phyloP scores from a whole-genome alignment of 2,113 vertebrate species.

The Coracopsis vasa region DNA sequence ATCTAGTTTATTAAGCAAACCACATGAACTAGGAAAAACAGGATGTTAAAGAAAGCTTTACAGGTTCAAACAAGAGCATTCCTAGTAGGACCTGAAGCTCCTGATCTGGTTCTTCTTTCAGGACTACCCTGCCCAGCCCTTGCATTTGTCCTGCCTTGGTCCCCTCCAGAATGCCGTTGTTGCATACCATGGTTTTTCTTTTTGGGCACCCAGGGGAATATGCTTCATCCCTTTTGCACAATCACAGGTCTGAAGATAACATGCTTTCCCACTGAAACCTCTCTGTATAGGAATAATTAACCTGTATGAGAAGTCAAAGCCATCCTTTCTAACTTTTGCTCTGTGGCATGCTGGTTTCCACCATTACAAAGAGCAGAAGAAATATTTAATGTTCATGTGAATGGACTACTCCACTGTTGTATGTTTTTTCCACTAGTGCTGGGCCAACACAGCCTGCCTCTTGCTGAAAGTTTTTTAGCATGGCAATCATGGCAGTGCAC shows the following conservation, averaged over 20 bases:
- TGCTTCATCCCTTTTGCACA: not conserved
- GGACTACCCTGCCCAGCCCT: not conserved
- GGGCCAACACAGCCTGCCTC: not conserved
- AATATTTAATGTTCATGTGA: not conserved
- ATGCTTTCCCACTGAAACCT: not conserved
- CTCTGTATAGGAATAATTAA: not conserved
- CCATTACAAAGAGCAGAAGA: not conserved
- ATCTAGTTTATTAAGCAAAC: not conserved
- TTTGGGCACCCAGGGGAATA: not conserved
- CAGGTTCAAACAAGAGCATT: not conserved
- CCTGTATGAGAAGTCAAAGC: not conserved
- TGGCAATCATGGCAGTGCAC: accelerated
- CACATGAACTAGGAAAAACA: not conserved
- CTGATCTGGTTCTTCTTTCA: not conserved
- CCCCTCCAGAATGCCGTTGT: not conserved
- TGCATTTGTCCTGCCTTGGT: not conserved
- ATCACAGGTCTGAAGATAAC: not conserved
- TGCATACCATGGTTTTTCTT: not conserved
- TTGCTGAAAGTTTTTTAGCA: not conserved
- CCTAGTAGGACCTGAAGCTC: not conserved
- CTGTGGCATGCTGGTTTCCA: not conserved
- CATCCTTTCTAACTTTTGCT: not conserved
- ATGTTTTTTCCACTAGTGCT: not conserved
- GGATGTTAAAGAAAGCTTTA: not conserved
- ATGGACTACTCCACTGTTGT: not conserved